phyloP scores from a whole-genome alignment of 1,140 invertebrate genomes.

The Solen grandis region DNA sequence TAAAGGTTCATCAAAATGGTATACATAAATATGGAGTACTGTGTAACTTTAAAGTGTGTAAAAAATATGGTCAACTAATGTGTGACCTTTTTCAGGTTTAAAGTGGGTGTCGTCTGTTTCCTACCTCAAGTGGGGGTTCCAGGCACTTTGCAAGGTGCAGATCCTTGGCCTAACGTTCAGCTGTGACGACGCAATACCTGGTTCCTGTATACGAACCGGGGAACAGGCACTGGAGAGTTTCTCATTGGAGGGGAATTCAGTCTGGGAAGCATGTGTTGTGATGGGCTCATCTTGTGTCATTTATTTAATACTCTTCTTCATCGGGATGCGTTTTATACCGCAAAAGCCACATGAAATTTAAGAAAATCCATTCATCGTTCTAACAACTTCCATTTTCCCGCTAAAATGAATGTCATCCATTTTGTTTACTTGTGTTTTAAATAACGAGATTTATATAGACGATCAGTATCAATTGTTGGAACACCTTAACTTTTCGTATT shows the following conservation, averaged over 20 bases:
- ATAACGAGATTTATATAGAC: too few relatives aligned
- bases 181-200: constrained; percentile 39
- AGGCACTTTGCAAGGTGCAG: constrained; percentile 66
- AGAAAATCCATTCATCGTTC: not conserved
- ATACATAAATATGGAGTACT: too few relatives aligned
- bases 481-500: too few relatives aligned
- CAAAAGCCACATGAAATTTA: constrained; percentile 73
- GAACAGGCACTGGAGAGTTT: constrained; percentile 66
- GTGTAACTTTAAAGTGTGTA: too few relatives aligned
- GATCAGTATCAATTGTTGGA: too few relatives aligned
- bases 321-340: constrained; percentile 68
- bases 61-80: not conserved
- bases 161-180: constrained; percentile 67
- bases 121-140: constrained; percentile 74
- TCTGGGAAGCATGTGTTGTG: constrained; percentile 61
- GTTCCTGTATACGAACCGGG: constrained; percentile 63
- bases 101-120: constrained; percentile 73
- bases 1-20: too few relatives aligned
- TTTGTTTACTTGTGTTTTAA: too few relatives aligned
- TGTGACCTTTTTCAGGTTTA: constrained; percentile 62
- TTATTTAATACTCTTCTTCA: constrained; percentile 68
- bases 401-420: too few relatives aligned
- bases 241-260: constrained; percentile 62
- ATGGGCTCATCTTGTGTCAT: constrained; percentile 63
- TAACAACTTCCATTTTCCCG: too few relatives aligned